Evolutionary conservation across 2,113 vertebrate species (phyloP).

Genomic region (Cyphomyrus plagiostoma): DNA sequence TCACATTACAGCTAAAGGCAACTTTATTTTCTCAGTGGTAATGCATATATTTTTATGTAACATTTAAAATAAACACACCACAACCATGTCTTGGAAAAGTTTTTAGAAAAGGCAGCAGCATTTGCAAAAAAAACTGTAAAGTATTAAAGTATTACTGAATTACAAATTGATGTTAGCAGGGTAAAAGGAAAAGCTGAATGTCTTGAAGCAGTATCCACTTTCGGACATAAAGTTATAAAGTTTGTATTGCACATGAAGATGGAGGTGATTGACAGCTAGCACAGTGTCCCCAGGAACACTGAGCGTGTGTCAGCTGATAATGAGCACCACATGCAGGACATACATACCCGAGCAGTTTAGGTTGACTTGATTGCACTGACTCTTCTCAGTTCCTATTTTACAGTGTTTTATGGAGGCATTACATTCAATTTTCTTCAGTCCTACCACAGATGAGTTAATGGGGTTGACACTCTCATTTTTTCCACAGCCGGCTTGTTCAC

Average conservation of each 20-base stretch:
- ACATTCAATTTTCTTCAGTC: neutral
- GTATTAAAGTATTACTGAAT: neutral
- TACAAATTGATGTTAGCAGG: neutral
- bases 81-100: neutral
- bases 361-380: accelerated
- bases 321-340: neutral
- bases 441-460: neutral
- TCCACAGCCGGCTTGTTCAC: constrained; percentile 37
- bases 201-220: neutral
- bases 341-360: constrained; percentile 47
- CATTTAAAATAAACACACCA: neutral
- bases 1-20: neutral
- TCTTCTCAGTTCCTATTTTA: accelerated
- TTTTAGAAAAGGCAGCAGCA: neutral
- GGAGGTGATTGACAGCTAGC: neutral
- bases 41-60: neutral
- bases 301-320: neutral
- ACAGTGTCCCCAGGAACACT: neutral
- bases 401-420: constrained; percentile 23
- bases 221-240: neutral
- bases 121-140: neutral
- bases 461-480: accelerated
- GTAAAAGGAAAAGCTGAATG: neutral
- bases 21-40: neutral
- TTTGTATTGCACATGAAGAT: neutral